Evolutionary conservation across 2,888 invertebrate species (phyloP).

Genomic region (Polymixis flavicincta): DNA sequence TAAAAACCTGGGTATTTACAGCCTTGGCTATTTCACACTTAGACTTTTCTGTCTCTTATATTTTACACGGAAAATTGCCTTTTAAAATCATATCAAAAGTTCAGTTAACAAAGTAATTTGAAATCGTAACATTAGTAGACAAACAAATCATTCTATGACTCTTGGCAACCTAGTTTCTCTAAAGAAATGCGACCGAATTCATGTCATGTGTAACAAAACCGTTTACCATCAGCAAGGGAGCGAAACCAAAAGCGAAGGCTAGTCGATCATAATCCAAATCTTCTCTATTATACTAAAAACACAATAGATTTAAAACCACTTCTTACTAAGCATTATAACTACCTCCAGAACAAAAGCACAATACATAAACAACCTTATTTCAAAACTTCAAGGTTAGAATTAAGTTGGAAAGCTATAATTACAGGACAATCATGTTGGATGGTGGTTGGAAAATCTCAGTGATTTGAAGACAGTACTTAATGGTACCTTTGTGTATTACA

Average conservation of each 20-base stretch:
- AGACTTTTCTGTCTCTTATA: neutral
- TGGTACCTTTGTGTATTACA: slow-evolving; percentile 30
- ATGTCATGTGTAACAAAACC: slow-evolving; percentile 27
- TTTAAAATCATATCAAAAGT: neutral
- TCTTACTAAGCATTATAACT: neutral
- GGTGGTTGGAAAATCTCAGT: slow-evolving; percentile 13
- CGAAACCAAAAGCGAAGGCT: slow-evolving; percentile 42
- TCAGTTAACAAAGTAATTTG: neutral
- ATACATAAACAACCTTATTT: slow-evolving; percentile 19
- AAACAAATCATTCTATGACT: neutral
- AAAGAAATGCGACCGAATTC: neutral
- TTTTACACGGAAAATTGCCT: neutral
- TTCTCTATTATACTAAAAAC: slow-evolving; percentile 33
- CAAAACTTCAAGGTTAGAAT: neutral
- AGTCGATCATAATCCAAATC: slow-evolving; percentile 20
- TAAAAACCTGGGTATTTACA: neutral
- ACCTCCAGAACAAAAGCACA: slow-evolving; percentile 6
- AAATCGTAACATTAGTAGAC: neutral
- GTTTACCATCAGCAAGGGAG: slow-evolving; percentile 44
- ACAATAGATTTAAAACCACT: slow-evolving; percentile 43
- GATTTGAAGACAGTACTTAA: slow-evolving; percentile 40
- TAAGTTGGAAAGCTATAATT: slow-evolving; percentile 27
- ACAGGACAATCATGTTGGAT: slow-evolving; percentile 23
- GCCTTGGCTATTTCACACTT: neutral
- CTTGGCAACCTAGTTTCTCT: neutral